phyloP scores from a whole-genome alignment of 2,888 invertebrate genomes.

The Phragmatobia fuliginosa region DNA sequence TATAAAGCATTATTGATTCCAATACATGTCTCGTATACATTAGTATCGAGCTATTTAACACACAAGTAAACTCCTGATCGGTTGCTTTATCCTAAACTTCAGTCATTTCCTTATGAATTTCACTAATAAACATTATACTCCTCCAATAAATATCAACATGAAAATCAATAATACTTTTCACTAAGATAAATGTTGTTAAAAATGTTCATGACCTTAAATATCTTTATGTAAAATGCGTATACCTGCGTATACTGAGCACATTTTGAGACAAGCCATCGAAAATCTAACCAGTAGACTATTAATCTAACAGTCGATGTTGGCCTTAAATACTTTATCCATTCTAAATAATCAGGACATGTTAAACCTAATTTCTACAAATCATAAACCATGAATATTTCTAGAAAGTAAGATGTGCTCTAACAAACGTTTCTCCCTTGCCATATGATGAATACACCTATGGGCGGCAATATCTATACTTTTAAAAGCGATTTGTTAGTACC shows the following conservation, averaged over 20 bases:
- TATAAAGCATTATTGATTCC: slow-evolving; percentile 21
- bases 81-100: background rate
- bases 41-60: background rate
- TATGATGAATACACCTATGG: background rate
- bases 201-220: slow-evolving; percentile 26
- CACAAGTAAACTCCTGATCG: background rate
- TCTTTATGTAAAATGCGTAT: slow-evolving; percentile 21
- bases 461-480: background rate
- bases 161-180: slow-evolving; percentile 20
- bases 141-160: background rate
- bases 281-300: slow-evolving; percentile 5
- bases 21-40: slow-evolving; percentile 3
- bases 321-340: background rate
- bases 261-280: background rate
- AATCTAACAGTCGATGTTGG: background rate
- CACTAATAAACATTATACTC: background rate
- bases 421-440: background rate
- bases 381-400: background rate
- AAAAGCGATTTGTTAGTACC: too few relatives aligned
- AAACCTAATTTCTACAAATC: background rate
- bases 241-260: slow-evolving; percentile 7
- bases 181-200: slow-evolving; percentile 17
- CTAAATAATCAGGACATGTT: background rate
- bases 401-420: background rate
- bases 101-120: background rate